Percentiles rank a stretch among this genome's conserved stretches.
These are phyloP conservation scores for Drosophila athabasca DNA, from an alignment of 1,140 invertebrate species.

Conservation along the genomic window DNA sequence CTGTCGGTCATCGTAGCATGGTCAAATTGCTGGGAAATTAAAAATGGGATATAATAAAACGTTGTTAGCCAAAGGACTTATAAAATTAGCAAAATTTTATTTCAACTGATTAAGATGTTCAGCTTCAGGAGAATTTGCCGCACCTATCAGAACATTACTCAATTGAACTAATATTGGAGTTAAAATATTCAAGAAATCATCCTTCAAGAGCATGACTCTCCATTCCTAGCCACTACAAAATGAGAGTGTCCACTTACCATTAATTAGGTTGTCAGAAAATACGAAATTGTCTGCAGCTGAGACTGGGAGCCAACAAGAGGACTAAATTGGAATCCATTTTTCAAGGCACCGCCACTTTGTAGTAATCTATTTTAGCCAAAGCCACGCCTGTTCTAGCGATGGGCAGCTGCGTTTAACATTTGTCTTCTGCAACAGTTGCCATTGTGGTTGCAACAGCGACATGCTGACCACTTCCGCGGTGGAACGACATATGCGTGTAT, in stretches of 20 bases:
- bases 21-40: background rate
- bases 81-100: background rate
- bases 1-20: too few species aligned
- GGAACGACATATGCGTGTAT: conserved; percentile 33
- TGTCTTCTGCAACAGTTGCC: conserved; percentile 54
- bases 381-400: conserved; percentile 34
- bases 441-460: conserved; percentile 28
- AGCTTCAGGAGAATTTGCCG: too few species aligned
- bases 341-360: conserved; percentile 21
- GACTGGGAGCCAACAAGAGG: background rate
- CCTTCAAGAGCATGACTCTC: background rate
- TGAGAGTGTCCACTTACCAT: conserved; percentile 22
- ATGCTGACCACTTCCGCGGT: background rate
- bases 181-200: too few species aligned
- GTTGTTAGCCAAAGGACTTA: background rate
- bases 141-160: conserved; percentile 7
- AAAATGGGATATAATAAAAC: conserved; percentile 15
- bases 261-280: conserved; percentile 19
- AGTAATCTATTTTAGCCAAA: conserved; percentile 44
- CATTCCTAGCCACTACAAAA: conserved; percentile 9
- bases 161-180: background rate
- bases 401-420: background rate
- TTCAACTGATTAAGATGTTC: too few species aligned
- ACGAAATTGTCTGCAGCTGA: conserved; percentile 18
- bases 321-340: conserved; percentile 46